Conservation (phyloP, 2,797 vertebrate genomes). For the Malacoctenus gilli region DNA sequence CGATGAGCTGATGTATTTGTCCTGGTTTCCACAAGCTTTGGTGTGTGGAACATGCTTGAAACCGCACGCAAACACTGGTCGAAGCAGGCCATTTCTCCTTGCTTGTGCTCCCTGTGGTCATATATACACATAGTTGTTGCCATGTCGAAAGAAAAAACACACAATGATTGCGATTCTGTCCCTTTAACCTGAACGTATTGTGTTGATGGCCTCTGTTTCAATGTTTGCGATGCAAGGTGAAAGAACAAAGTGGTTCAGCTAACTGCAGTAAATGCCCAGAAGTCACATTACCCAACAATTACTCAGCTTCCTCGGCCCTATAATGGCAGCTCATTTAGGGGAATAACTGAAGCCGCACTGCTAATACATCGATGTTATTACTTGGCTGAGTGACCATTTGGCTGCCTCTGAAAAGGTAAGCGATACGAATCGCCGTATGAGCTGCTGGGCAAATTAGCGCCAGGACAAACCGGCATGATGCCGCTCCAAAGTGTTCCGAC, state of each 20-base stretch:
- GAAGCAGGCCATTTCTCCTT: too few species aligned
- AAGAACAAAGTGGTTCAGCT: conserved; percentile 39
- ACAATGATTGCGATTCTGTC: too few species aligned
- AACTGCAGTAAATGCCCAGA: conserved; percentile 52
- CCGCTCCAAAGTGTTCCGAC: too few species aligned
- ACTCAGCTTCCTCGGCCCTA: conserved; percentile 47
- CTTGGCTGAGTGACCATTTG: conserved; percentile 41
- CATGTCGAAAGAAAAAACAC: too few species aligned
- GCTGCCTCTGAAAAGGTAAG: conserved; percentile 19
- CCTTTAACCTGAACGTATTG: neutral
- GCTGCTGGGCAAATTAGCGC: conserved; percentile 16
- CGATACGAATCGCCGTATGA: conserved; percentile 2
- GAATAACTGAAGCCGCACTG: conserved; percentile 44
- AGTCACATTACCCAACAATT: conserved; percentile 61
- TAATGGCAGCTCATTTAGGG: conserved; percentile 51
- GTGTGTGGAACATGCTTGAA: too few species aligned
- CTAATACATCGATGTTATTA: conserved; percentile 47
- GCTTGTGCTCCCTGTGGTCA: too few species aligned
- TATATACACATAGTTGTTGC: too few species aligned
- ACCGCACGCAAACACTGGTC: too few species aligned
- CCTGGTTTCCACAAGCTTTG: too few species aligned
- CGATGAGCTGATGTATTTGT: too few species aligned
- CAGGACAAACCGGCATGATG: neutral
- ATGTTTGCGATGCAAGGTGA: conserved; percentile 31
- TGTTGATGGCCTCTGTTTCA: conserved; percentile 1